Conservation (phyloP, 1,140 invertebrate genomes). For the Apis laboriosa region DNA sequence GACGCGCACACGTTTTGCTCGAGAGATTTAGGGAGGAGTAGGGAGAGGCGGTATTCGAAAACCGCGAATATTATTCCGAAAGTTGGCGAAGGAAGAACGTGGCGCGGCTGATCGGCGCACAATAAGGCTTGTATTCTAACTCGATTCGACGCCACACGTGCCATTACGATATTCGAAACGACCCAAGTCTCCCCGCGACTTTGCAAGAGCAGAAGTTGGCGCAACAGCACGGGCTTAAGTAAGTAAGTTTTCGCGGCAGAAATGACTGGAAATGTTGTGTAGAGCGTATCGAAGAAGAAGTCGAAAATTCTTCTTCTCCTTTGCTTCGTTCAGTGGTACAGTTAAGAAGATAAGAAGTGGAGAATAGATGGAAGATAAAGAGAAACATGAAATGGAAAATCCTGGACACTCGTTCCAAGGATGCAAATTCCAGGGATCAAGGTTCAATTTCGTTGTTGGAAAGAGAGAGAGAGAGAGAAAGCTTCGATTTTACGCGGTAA, state of each 20-base stretch:
- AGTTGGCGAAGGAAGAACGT: conserved; percentile 31
- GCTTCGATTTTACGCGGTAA: conserved; percentile 13
- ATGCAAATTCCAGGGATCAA: conserved; percentile 61
- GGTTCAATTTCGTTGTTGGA: conserved; percentile 37
- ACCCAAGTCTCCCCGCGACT: conserved; percentile 24
- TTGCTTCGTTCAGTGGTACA: no score
- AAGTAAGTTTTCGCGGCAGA: conserved; percentile 17
- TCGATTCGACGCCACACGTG: conserved; percentile 34
- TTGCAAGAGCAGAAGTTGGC: conserved; percentile 5
- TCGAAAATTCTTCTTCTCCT: neutral
- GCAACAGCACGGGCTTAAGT: no score
- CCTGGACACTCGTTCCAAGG: conserved; percentile 45
- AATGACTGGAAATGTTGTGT: no score
- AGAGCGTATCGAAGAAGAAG: neutral
- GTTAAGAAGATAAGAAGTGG: no score
- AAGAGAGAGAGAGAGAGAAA: neutral
- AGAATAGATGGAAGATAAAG: neutral
- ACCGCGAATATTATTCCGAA: conserved; percentile 46
- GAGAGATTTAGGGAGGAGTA: neutral
- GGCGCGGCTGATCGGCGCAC: conserved; percentile 14
- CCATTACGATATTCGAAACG: conserved; percentile 38
- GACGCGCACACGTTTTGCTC: neutral
- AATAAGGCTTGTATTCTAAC: conserved; percentile 20
- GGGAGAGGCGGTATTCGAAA: conserved; percentile 5
- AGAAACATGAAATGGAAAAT: neutral